phyloP scores from a whole-genome alignment of 2,113 vertebrate species.

The Porphyrio hochstetteri region DNA sequence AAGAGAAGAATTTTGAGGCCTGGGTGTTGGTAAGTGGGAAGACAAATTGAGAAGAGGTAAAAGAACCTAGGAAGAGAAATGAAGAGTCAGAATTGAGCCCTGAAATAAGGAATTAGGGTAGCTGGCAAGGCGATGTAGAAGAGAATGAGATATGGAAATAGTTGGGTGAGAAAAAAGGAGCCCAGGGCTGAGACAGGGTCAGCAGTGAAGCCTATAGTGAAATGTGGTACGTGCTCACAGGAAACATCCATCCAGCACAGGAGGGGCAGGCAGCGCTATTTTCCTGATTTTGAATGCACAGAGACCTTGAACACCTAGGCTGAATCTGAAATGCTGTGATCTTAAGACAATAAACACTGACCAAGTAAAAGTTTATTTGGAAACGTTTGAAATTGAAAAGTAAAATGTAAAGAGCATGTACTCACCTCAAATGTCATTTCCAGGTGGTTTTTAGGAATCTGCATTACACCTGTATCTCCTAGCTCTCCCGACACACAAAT shows the following conservation, averaged over 20 bases:
- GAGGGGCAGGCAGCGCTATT: neutral
- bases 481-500: conserved; percentile 95
- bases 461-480: conserved; percentile 91
- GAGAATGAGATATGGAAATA: fast-evolving
- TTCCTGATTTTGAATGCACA: neutral
- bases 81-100: neutral
- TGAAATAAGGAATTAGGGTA: neutral
- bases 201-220: neutral
- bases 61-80: neutral
- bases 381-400: neutral
- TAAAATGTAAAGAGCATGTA: neutral
- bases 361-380: neutral
- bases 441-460: conserved; percentile 93
- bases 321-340: neutral
- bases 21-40: neutral
- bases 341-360: neutral
- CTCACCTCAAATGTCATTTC: conserved; percentile 97
- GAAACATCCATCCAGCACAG: neutral
- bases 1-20: neutral
- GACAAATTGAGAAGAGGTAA: neutral
- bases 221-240: neutral
- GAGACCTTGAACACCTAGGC: neutral
- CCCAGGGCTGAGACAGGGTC: neutral
- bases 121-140: neutral
- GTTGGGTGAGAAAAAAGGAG: neutral